phyloP scores from a whole-genome alignment of 2,888 invertebrate species.

The Lamellibrachia satsuma region DNA sequence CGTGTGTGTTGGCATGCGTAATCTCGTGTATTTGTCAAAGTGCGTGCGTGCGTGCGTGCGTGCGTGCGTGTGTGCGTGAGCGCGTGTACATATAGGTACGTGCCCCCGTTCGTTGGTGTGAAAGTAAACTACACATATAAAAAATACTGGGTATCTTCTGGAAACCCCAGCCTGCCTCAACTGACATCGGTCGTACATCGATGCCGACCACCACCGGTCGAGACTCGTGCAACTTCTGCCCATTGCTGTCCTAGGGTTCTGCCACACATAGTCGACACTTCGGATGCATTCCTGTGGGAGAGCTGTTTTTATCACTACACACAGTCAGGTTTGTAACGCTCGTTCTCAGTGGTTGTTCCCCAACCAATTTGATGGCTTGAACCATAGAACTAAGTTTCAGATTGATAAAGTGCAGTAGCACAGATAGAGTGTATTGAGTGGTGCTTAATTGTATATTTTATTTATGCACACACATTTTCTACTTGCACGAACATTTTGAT shows the following conservation, averaged over 20 bases:
- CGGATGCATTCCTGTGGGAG: not conserved
- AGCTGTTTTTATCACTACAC: not conserved
- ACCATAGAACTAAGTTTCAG: too few species aligned
- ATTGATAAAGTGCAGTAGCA: not conserved
- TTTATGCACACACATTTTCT: too few species aligned
- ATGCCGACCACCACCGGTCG: not conserved
- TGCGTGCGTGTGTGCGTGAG: not conserved
- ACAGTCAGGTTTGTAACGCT: not conserved
- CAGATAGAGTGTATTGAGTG: not conserved
- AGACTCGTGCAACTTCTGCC: not conserved
- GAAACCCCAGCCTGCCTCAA: not conserved
- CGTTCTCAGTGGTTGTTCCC: not conserved
- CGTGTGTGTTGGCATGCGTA: too few species aligned
- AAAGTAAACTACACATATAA: not conserved
- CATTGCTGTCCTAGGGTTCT: not conserved
- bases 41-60: too few species aligned
- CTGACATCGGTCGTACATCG: not conserved
- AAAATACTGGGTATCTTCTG: not conserved
- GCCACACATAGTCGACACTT: not conserved
- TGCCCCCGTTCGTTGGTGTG: not conserved
- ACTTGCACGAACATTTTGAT: not conserved
- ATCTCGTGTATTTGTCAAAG: too few species aligned
- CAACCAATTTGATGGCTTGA: not conserved
- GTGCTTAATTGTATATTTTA: not conserved
- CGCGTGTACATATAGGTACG: not conserved